phyloP scores from a whole-genome alignment of 2,888 invertebrate species.

The Cephalotes varians region DNA sequence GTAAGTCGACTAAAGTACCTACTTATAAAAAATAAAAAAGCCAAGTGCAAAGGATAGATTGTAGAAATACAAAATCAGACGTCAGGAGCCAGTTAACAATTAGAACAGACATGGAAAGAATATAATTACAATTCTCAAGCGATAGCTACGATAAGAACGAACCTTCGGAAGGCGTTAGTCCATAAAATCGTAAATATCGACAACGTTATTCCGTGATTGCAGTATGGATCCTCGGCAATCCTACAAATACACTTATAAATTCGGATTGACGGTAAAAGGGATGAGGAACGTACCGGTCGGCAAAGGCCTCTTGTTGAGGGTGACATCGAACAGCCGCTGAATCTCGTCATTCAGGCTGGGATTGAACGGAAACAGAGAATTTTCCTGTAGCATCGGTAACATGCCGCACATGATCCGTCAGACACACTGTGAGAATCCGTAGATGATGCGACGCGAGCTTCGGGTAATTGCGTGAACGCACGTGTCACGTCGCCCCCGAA shows the following conservation, averaged over 20 bases:
- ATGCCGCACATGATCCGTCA: slow-evolving; percentile 11
- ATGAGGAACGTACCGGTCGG: slow-evolving; percentile 72
- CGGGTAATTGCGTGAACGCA: too few species aligned
- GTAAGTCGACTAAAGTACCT: not conserved
- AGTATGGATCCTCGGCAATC: not conserved
- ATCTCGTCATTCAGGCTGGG: slow-evolving; percentile 81
- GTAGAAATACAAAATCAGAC: not conserved
- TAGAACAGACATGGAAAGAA: not conserved
- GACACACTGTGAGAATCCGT: not conserved
- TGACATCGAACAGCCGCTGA: slow-evolving; percentile 76
- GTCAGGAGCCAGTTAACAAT: not conserved
- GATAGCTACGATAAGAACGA: not conserved
- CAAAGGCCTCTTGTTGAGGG: slow-evolving; percentile 24
- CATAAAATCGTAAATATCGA: not conserved
- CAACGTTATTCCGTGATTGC: not conserved
- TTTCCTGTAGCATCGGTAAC: slow-evolving; percentile 70
- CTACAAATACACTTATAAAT: not conserved
- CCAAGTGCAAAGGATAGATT: not conserved
- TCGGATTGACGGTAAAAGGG: not conserved
- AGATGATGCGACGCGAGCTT: not conserved
- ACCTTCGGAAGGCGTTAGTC: not conserved
- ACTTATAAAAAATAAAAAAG: not conserved
- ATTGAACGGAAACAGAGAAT: slow-evolving; percentile 79
- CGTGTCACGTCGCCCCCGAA: not conserved
- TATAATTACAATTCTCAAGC: not conserved